Base-by-base conservation (phyloP, 64 coral and sea anemone genomes). In the Pocillopora verrucosa region DNA sequence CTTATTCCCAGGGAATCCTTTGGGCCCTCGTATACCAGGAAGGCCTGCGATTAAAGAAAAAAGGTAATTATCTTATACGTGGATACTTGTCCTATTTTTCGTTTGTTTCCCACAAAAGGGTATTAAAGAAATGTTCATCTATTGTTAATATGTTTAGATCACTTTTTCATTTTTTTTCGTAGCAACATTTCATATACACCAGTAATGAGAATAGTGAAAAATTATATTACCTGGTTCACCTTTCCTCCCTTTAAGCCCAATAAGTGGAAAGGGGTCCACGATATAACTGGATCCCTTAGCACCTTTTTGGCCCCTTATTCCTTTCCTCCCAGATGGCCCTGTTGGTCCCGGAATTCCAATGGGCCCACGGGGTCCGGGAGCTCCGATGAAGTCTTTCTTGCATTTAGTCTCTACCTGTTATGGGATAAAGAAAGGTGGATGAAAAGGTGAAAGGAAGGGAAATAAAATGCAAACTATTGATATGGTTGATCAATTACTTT, bases 331-430 rank as follows among this genome's bases (percentile, higher is more conserved):
- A 10, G 80, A 10, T 38, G 36, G 3, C 37, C 94, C 94, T 10
- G 75, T 36, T 65, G 16, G 68, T 11, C 94, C 94, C 61, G 81
- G 59, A 78, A 56, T 63, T 68, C 94, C 94, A 1, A 70, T 36
- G 25, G 61, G 20, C 13, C 94, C 94, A 20, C 58, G 82, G n/a
- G 80, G 64, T 16, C 94, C 94, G 20, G 77, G 83, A 57, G 37
- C 20, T 11, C 94, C 94, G 14, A 59, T 61, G 35, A 96, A 96
- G 78, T 90, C 36, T 15, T 65, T 81, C 58, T 73, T 83, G 26
- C 94, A 96, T 36, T 81, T 89, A 19, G 79, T 78, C 87, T 96
- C 94, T 22, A 90, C 89, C 94, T 96, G 57, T 12, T 26, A 74
- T 6, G 0, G n/a, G 2, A 81, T 17, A 13, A 17, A 36, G 16